These are phyloP conservation scores for Seira sanloemensis DNA, from an alignment of 2,888 invertebrate species.

Conservation along the genomic window DNA sequence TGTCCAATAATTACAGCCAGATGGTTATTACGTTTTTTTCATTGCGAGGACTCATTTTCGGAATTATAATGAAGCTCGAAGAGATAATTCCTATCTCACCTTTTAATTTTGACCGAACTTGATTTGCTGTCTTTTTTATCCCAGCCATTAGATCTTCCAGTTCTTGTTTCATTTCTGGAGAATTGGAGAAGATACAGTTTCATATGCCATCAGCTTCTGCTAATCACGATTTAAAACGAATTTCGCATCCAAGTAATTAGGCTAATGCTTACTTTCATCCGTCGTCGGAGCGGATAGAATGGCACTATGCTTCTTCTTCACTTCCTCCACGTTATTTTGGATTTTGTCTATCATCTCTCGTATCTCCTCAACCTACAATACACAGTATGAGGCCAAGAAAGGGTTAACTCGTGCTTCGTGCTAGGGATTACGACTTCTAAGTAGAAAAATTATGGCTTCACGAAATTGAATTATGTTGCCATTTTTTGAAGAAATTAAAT, in stretches of 20 bases:
- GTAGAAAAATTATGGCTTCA: too few species aligned
- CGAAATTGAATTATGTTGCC: too few species aligned
- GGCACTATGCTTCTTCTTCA: constrained; percentile 99
- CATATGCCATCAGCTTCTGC: background rate
- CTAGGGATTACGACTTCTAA: too few species aligned
- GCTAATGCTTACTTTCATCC: constrained; percentile 92
- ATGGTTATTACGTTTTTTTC: too few species aligned
- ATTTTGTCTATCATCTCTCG: constrained; percentile 99
- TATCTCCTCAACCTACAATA: constrained; percentile 96
- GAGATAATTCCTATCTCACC: constrained; percentile 52
- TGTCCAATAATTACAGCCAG: background rate
- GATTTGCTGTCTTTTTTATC: constrained; percentile 99
- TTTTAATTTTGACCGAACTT: constrained; percentile 90
- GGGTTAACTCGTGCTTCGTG: too few species aligned
- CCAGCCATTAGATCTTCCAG: constrained; percentile 99
- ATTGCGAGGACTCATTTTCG: background rate
- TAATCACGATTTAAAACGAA: too few species aligned
- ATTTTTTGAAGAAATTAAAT: too few species aligned
- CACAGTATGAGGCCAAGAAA: background rate
- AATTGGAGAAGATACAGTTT: background rate
- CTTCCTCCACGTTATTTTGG: constrained; percentile 99
- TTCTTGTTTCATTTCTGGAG: constrained; percentile 98
- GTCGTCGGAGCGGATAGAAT: constrained; percentile 98
- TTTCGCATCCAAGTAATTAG: too few species aligned
- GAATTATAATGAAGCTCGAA: background rate